A percentile compares a stretch with the other conserved stretches of the same genome.
Evolutionary conservation across 2,888 invertebrate genomes (phyloP).

Genomic region (Mesoligia furuncula): DNA sequence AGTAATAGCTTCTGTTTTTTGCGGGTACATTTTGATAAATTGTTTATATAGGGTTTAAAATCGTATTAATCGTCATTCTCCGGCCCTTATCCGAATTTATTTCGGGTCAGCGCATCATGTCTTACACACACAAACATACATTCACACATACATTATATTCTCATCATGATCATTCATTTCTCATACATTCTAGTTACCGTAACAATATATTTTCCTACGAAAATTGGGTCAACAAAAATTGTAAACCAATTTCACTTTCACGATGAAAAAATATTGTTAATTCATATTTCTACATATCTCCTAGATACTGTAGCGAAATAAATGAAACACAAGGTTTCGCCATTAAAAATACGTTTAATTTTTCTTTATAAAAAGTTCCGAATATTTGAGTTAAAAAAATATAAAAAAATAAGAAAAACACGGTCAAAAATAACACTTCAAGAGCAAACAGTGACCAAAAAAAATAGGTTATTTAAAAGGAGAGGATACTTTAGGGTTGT

Average conservation of each 20-base stretch:
- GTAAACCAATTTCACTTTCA: conserved; percentile 6
- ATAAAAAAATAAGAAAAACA: no score
- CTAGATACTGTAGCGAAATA: no score
- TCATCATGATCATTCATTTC: not conserved
- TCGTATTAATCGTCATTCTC: not conserved
- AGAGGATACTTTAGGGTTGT: no score
- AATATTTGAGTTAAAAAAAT: no score
- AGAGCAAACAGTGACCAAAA: no score
- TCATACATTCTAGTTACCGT: not conserved
- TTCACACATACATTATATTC: not conserved
- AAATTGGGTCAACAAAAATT: not conserved
- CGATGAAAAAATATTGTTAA: not conserved
- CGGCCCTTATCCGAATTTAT: not conserved
- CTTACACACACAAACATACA: not conserved
- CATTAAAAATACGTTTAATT: no score
- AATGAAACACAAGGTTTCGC: no score
- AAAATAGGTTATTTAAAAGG: no score
- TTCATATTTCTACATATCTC: not conserved
- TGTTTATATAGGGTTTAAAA: not conserved
- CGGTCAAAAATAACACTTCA: no score
- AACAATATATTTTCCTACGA: not conserved
- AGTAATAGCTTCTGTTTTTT: not conserved
- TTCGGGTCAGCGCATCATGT: not conserved
- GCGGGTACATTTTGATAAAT: not conserved
- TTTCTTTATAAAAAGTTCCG: no score